Percentiles rank a stretch among this genome's conserved stretches.
These are phyloP conservation scores for Yoshiicerus persimilis DNA, from an alignment of 1,140 invertebrate species.

Conservation along the genomic window DNA sequence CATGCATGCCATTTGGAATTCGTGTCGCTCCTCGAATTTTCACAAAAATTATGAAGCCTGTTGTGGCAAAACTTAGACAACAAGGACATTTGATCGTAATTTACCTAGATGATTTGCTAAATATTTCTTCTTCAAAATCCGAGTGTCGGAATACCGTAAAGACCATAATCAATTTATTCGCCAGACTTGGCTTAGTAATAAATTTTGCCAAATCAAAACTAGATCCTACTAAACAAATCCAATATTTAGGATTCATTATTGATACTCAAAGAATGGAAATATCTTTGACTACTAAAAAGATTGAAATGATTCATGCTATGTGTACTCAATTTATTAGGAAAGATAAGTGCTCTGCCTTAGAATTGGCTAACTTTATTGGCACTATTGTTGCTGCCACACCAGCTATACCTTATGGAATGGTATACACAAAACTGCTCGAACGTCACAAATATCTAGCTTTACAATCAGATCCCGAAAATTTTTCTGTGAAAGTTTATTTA, in stretches of 20 bases:
- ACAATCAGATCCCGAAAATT: no score
- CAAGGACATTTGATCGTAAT: not conserved
- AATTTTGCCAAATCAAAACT: slow-evolving; percentile 30
- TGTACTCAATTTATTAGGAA: not conserved
- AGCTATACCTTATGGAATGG: slow-evolving; percentile 5
- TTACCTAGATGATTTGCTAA: slow-evolving; percentile 34
- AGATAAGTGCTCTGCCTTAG: not conserved
- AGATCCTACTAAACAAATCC: not conserved
- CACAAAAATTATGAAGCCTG: slow-evolving; percentile 36
- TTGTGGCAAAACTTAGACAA: not conserved
- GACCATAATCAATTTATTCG: not conserved
- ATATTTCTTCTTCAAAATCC: not conserved
- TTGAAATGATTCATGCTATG: not conserved
- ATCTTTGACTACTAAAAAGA: not conserved
- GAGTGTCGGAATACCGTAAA: not conserved
- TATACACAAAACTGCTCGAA: slow-evolving; percentile 37
- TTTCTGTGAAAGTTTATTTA: no score
- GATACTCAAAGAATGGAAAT: slow-evolving; percentile 14
- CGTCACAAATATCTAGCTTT: no score
- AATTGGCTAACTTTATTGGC: slow-evolving; percentile 10
- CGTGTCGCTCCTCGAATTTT: slow-evolving; percentile 27
- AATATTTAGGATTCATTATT: slow-evolving; percentile 31
- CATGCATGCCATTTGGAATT: slow-evolving; percentile 35
- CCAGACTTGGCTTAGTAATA: not conserved
- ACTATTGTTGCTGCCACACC: not conserved